phyloP scores from a whole-genome alignment of 2,113 vertebrate genomes.

The Strix aluco region DNA sequence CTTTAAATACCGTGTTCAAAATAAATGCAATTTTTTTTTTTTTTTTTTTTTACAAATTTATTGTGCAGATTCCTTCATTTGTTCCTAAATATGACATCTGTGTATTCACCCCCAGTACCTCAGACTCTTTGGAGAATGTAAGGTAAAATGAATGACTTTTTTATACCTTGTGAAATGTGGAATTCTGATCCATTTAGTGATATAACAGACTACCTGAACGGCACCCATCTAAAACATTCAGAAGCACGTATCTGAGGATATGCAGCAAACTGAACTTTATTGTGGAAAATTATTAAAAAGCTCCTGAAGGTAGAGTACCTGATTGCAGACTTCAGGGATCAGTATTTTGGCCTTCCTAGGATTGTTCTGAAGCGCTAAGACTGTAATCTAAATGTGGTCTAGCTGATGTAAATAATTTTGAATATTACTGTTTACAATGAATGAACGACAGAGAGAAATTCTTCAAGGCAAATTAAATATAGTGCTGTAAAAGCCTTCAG shows the following conservation, averaged over 20 bases:
- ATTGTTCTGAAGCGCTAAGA: not conserved
- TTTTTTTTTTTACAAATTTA: not conserved
- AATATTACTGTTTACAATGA: not conserved
- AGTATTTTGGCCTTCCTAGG: not conserved
- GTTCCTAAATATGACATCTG: not conserved
- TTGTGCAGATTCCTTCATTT: rapidly evolving
- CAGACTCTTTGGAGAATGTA: rapidly evolving
- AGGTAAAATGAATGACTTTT: not conserved
- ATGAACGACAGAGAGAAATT: not conserved
- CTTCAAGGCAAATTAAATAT: not conserved
- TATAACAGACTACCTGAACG: not conserved
- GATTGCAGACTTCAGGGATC: not conserved
- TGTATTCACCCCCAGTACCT: not conserved
- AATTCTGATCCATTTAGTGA: not conserved
- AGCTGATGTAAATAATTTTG: not conserved
- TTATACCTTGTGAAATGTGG: not conserved
- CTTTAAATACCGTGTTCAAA: not conserved
- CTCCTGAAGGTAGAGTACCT: not conserved
- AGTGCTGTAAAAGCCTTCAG: not conserved
- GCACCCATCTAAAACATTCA: not conserved
- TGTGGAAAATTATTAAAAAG: not conserved
- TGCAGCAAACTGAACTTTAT: not conserved
- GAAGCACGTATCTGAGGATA: not conserved
- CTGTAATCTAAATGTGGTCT: not conserved
- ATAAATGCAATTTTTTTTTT: not conserved